These are phyloP conservation scores for Bubo blakistoni DNA, from an alignment of 2,113 vertebrate genomes.

Conservation along the genomic window DNA sequence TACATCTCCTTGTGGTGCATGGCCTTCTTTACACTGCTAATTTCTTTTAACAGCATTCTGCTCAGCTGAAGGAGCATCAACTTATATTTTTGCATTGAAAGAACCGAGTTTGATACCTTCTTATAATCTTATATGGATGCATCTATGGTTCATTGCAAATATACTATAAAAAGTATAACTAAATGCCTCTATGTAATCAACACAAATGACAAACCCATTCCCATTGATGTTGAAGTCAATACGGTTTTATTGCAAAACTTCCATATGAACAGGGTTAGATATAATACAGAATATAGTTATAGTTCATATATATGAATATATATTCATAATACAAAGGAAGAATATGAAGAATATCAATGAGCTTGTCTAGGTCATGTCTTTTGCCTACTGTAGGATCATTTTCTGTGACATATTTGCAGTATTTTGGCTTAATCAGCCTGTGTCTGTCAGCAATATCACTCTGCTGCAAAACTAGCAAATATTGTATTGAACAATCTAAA, in stretches of 20 bases:
- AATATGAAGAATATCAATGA: not conserved
- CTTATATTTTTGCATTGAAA: not conserved
- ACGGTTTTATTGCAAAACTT: constrained; percentile 5
- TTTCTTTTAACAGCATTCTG: not conserved
- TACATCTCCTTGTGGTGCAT: not conserved
- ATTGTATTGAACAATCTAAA: constrained; percentile 33
- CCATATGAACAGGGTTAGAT: not conserved
- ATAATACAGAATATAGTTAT: not conserved
- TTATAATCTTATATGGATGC: not conserved
- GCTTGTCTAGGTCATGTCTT: not conserved
- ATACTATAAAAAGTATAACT: constrained; percentile 5
- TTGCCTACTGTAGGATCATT: not conserved
- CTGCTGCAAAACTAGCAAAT: not conserved
- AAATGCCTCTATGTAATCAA: not conserved
- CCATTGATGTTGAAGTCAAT: not conserved
- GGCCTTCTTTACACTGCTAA: not conserved
- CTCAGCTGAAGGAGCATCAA: not conserved
- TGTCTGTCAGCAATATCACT: not conserved
- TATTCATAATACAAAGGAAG: not conserved
- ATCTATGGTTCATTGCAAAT: not conserved
- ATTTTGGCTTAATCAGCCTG: not conserved
- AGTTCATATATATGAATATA: not conserved
- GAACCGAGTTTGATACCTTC: not conserved
- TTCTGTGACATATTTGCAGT: not conserved
- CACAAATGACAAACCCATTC: not conserved